These are phyloP conservation scores for Acanthochromis polyacanthus DNA, from an alignment of 2,113 vertebrate species.

Conservation along the genomic window DNA sequence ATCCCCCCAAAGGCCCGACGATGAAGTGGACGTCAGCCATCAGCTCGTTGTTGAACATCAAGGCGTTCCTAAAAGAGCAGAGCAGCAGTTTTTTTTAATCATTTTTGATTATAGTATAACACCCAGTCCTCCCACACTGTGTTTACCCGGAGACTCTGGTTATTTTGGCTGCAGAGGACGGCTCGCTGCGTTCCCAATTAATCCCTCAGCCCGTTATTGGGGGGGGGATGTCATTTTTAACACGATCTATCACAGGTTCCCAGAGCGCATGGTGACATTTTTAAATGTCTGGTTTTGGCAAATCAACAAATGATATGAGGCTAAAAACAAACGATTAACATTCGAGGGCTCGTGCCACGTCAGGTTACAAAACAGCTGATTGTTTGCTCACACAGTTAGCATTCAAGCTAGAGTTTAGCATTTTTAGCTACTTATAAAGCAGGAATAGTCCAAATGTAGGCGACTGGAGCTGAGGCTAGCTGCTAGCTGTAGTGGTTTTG, in stretches of 20 bases:
- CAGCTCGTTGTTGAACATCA: conserved; percentile 99
- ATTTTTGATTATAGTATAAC: conserved; percentile 46
- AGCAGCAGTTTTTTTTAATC: background rate
- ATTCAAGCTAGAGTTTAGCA: no score
- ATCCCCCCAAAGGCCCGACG: conserved; percentile 90
- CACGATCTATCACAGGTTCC: no score
- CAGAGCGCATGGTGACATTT: background rate
- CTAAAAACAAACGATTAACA: no score
- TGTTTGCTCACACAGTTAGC: no score
- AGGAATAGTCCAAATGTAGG: no score
- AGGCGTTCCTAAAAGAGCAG: conserved; percentile 89
- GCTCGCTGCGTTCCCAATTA: background rate
- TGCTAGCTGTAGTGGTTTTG: no score
- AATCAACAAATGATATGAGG: no score
- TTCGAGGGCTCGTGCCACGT: no score
- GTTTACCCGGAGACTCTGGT: conserved; percentile 56
- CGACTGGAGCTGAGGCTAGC: no score
- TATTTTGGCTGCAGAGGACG: conserved; percentile 25
- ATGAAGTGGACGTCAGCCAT: conserved; percentile 98
- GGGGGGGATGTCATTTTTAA: no score
- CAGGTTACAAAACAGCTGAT: no score
- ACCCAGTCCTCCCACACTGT: conserved; percentile 45
- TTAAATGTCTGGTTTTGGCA: conserved; percentile 16
- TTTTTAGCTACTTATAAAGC: no score
- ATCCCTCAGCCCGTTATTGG: background rate